These are phyloP conservation scores for Grammomys dolichurus DNA, from an alignment of 2,113 vertebrate species.

Conservation along the genomic window DNA sequence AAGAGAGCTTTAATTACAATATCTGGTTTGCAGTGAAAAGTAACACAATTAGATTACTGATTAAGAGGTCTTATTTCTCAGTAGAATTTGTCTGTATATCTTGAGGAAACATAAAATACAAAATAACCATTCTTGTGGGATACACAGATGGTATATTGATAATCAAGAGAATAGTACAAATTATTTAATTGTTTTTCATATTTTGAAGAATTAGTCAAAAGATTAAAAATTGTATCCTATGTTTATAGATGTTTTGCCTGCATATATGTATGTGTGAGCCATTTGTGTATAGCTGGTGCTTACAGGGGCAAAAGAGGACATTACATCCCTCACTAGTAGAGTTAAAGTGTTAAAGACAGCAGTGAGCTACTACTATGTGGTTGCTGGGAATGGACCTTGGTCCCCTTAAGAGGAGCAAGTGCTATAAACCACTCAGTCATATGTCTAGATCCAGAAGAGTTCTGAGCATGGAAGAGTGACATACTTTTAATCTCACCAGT, in stretches of 20 bases:
- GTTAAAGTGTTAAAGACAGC: background rate
- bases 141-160: background rate
- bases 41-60: background rate
- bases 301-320: background rate
- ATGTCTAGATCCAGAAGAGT: background rate
- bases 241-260: background rate
- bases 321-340: background rate
- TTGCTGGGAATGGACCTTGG: background rate
- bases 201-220: background rate
- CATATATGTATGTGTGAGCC: background rate
- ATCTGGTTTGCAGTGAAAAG: background rate
- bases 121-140: background rate
- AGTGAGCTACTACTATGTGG: background rate
- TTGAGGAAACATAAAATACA: background rate
- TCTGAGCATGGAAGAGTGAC: background rate
- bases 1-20: constrained; percentile 17
- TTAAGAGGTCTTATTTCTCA: background rate
- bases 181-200: constrained; percentile 19
- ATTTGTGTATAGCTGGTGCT: background rate
- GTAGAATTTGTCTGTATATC: background rate
- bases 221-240: background rate
- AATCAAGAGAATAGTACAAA: background rate
- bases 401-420: background rate
- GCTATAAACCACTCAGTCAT: background rate
- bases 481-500: constrained; percentile 41